These are phyloP conservation scores for Bombus difficillimus DNA, from an alignment of 1,140 invertebrate species.

Conservation along the genomic window DNA sequence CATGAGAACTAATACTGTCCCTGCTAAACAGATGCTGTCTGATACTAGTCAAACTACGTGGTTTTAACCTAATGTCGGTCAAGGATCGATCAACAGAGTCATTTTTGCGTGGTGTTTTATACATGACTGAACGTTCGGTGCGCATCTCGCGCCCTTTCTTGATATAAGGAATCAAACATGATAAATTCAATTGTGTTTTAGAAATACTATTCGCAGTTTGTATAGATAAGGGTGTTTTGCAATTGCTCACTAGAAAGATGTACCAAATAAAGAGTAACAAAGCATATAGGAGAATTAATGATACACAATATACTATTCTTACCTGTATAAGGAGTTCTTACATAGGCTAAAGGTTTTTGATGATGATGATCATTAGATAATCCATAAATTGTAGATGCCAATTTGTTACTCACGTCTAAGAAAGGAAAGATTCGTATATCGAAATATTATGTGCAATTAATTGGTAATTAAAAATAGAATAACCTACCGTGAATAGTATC, in stretches of 20 bases:
- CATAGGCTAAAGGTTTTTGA: constrained; percentile 71
- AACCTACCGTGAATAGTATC: constrained; percentile 63
- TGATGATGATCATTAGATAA: constrained; percentile 50
- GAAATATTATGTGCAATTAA: not conserved
- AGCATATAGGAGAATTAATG: not conserved
- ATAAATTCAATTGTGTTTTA: constrained; percentile 70
- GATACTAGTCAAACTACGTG: constrained; percentile 71
- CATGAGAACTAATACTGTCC: constrained; percentile 72
- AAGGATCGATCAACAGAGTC: constrained; percentile 38
- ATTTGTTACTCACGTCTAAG: constrained; percentile 60
- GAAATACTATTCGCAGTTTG: constrained; percentile 74
- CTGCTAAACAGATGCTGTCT: constrained; percentile 81
- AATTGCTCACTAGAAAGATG: constrained; percentile 74
- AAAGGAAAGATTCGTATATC: not conserved
- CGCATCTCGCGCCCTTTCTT: constrained; percentile 76
- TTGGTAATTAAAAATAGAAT: not conserved
- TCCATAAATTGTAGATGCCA: constrained; percentile 65
- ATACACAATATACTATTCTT: not conserved
- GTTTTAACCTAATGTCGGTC: constrained; percentile 55
- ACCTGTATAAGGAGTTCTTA: constrained; percentile 80
- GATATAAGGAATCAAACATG: constrained; percentile 79
- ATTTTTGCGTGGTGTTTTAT: constrained; percentile 74
- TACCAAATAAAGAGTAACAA: not conserved
- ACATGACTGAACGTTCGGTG: constrained; percentile 79
- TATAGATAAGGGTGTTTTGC: constrained; percentile 77